Evolutionary conservation across 2,888 invertebrate genomes (phyloP).

Genomic region (Parascotia fuliginaria): DNA sequence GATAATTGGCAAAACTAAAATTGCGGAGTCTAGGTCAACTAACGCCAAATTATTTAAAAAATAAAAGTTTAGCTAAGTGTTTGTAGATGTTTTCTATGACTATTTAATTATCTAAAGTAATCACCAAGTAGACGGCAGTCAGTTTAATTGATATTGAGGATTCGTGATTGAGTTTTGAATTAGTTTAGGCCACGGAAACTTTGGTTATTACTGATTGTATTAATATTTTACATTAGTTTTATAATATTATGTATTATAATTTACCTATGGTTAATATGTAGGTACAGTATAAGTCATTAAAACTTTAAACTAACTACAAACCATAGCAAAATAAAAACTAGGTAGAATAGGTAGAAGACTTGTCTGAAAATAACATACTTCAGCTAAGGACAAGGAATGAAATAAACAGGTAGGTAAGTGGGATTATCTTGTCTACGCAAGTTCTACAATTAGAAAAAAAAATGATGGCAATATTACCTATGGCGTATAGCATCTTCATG

Average conservation of each 20-base stretch:
- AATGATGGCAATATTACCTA: conserved; percentile 77
- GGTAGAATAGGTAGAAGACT: conserved; percentile 33
- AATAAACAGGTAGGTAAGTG: conserved; percentile 45
- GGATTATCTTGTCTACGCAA: conserved; percentile 58
- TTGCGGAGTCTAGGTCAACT: not conserved
- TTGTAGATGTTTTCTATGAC: not conserved
- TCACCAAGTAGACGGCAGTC: too few species aligned
- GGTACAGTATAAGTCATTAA: conserved; percentile 24
- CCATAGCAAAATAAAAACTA: conserved; percentile 44
- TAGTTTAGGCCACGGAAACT: not conserved
- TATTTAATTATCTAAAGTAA: not conserved
- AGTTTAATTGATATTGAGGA: too few species aligned
- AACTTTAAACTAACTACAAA: conserved; percentile 42
- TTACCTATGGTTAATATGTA: conserved; percentile 1
- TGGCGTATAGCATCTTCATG: conserved; percentile 84
- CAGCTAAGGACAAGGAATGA: conserved; percentile 40
- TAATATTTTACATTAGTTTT: not conserved
- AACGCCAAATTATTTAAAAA: not conserved
- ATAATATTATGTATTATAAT: not conserved
- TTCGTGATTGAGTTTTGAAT: not conserved
- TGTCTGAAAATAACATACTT: conserved; percentile 32
- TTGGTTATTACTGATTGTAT: not conserved
- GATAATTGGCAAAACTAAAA: too few species aligned
- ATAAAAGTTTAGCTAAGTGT: not conserved
- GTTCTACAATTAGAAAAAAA: conserved; percentile 63